Conservation (phyloP, 2,113 vertebrate genomes). For the Phyllopteryx taeniolatus region DNA sequence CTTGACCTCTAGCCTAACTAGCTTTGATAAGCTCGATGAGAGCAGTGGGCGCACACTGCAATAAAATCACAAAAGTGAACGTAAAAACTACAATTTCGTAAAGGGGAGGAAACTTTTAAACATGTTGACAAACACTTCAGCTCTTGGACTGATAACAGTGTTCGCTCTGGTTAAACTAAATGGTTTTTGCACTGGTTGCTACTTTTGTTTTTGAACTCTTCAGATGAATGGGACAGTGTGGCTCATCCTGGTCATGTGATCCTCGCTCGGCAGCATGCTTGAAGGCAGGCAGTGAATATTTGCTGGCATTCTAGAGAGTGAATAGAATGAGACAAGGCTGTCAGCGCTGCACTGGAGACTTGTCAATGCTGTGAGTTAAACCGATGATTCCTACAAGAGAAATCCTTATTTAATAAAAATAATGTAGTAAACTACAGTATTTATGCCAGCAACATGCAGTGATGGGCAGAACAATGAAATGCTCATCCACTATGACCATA, state of each 20-base stretch:
- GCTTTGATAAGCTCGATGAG: background rate
- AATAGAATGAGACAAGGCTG: background rate
- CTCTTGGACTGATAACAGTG: background rate
- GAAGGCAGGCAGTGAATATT: constrained; percentile 2
- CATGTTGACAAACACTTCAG: background rate
- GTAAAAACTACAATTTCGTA: background rate
- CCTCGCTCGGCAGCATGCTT: background rate
- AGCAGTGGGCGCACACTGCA: background rate
- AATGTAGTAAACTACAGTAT: no score
- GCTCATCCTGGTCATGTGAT: background rate
- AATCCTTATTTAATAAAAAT: no score
- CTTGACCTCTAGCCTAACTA: background rate
- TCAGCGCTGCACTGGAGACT: background rate
- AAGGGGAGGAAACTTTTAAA: background rate
- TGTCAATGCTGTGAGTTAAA: background rate
- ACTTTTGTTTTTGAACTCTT: background rate
- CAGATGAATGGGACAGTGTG: background rate
- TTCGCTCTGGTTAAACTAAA: background rate
- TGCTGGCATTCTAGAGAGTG: background rate
- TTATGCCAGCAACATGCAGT: no score
- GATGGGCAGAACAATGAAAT: no score
- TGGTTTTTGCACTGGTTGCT: background rate
- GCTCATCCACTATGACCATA: no score
- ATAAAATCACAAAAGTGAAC: background rate
- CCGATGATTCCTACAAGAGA: no score